Evolutionary conservation across 2,797 vertebrate genomes (phyloP).

Genomic region (Nyctalus aviator): DNA sequence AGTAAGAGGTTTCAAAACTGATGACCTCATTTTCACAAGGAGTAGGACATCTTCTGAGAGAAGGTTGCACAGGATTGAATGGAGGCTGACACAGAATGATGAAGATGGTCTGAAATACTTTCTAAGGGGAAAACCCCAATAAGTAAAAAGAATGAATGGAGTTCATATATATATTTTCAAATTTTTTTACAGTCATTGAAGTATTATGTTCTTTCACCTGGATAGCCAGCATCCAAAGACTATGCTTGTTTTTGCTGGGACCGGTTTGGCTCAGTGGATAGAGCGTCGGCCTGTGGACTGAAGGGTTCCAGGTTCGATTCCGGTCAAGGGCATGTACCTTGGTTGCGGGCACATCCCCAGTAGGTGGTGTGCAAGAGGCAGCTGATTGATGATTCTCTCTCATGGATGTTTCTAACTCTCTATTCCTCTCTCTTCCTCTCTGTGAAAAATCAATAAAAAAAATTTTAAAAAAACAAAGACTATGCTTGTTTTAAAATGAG

Average conservation of each 20-base stretch:
- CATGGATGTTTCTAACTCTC: too few species aligned
- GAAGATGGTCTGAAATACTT: neutral
- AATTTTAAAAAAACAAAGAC: too few species aligned
- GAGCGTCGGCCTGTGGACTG: too few species aligned
- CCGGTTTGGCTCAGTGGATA: too few species aligned
- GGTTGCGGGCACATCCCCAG: too few species aligned
- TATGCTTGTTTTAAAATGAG: conserved; percentile 31
- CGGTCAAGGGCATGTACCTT: too few species aligned
- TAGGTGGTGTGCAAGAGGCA: too few species aligned
- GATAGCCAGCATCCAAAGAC: conserved; percentile 16
- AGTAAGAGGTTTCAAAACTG: neutral
- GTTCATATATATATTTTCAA: neutral
- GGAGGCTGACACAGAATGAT: neutral
- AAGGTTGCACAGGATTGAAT: neutral
- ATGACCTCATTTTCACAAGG: neutral
- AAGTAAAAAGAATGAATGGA: neutral
- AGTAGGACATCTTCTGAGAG: neutral
- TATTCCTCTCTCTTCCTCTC: too few species aligned
- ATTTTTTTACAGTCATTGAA: neutral
- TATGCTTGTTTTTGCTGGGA: too few species aligned
- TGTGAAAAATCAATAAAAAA: too few species aligned
- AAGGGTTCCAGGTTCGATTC: too few species aligned
- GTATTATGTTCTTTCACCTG: neutral
- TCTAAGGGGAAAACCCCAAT: neutral
- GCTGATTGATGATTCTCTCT: too few species aligned